These are phyloP conservation scores for Eupeodes corollae DNA, from an alignment of 1,140 invertebrate genomes.

Conservation along the genomic window DNA sequence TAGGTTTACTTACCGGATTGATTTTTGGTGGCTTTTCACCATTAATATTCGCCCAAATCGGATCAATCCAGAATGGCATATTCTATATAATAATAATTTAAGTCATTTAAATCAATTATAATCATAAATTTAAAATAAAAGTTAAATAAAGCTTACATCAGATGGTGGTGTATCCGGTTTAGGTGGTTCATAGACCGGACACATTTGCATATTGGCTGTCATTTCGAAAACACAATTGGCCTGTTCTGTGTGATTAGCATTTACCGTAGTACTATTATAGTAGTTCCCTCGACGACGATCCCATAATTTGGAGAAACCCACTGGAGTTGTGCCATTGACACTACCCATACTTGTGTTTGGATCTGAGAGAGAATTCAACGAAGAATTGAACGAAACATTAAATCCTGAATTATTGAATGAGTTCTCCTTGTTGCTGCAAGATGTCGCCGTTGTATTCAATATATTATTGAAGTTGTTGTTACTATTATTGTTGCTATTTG, in stretches of 20 bases:
- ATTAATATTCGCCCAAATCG: slow-evolving; percentile 26
- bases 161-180: slow-evolving; percentile 38
- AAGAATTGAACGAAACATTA: slow-evolving; percentile 26
- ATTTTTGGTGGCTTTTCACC: slow-evolving; percentile 9
- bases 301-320: slow-evolving; percentile 15
- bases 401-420: slow-evolving; percentile 15
- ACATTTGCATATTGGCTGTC: slow-evolving; percentile 14
- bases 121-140: background rate
- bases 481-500: background rate
- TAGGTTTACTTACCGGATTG: slow-evolving; percentile 12
- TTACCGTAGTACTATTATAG: slow-evolving; percentile 7
- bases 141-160: slow-evolving; percentile 25
- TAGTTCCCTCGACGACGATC: slow-evolving; percentile 17
- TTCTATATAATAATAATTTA: slow-evolving; percentile 2
- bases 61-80: slow-evolving; percentile 33
- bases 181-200: slow-evolving; percentile 25
- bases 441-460: background rate
- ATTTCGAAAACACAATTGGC: slow-evolving; percentile 4
- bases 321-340: slow-evolving; percentile 1
- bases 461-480: background rate
- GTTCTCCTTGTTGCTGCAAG: slow-evolving; percentile 19
- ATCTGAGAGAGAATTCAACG: slow-evolving; percentile 12
- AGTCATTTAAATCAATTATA: too few relatives aligned
- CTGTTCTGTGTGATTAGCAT: background rate
- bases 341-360: slow-evolving; percentile 15